phyloP scores from a whole-genome alignment of 1,140 invertebrate genomes.

The Caenorhabditis tropicalis region DNA sequence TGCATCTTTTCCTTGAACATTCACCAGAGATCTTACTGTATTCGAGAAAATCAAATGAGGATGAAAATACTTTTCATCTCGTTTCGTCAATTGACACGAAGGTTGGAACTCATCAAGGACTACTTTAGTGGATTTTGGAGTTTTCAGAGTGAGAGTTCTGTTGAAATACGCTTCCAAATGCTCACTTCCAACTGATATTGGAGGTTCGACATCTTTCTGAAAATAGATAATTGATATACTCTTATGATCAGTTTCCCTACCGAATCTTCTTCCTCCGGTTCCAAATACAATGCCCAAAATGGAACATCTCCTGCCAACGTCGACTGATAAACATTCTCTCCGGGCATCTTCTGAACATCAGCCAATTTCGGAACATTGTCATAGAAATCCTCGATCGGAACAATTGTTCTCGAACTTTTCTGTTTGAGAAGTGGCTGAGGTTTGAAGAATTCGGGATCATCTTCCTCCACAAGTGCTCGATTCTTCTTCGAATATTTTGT shows the following conservation, averaged over 20 bases:
- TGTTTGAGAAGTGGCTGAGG: not conserved
- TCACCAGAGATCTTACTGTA: not conserved
- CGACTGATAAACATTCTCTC: not conserved
- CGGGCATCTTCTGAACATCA: not conserved
- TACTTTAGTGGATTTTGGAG: not conserved
- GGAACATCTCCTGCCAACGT: not conserved
- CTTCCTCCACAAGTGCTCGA: not conserved
- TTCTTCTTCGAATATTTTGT: not conserved
- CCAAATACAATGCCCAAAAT: conserved; percentile 1
- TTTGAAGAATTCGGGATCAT: not conserved
- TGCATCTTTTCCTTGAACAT: not conserved
- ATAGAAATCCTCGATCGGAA: not conserved
- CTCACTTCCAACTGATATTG: conserved; percentile 11
- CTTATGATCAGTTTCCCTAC: too few species aligned
- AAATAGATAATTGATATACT: too few species aligned
- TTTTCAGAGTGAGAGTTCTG: not conserved
- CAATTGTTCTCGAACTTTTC: not conserved
- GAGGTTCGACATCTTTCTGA: conserved; percentile 4
- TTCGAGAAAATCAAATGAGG: not conserved
- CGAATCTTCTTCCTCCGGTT: not conserved
- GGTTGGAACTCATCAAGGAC: conserved; percentile 5
- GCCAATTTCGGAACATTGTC: not conserved
- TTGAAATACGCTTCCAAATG: not conserved
- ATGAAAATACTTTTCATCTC: conserved; percentile 21
- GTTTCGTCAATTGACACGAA: not conserved